phyloP scores from a whole-genome alignment of 35 echinoderm and acorn worm genomes.

The Apostichopus parvimensis region DNA sequence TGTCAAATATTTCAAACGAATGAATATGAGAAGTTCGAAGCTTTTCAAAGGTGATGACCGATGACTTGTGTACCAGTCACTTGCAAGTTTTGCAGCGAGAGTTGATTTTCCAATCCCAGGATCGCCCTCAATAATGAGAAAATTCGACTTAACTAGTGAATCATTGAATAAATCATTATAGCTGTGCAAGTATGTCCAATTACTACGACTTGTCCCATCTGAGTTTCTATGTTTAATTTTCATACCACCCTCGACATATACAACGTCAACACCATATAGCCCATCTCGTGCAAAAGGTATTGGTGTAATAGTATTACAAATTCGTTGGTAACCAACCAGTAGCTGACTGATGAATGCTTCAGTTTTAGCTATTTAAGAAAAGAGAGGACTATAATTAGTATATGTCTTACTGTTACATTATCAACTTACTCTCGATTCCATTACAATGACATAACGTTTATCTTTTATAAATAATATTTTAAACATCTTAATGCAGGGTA shows the following conservation, averaged over 20 bases:
- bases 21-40: background rate
- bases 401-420: too few relatives aligned
- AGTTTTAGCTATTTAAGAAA: background rate
- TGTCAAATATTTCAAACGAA: background rate
- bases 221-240: background rate
- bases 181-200: background rate
- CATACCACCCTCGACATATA: background rate
- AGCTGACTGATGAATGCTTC: too few relatives aligned
- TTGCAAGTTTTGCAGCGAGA: background rate
- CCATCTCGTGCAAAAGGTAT: background rate
- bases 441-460: too few relatives aligned
- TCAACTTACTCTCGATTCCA: too few relatives aligned
- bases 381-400: background rate
- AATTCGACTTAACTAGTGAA: background rate
- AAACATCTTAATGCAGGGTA: too few relatives aligned
- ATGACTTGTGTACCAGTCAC: constrained; percentile 7
- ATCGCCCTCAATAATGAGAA: background rate
- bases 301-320: background rate
- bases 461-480: too few relatives aligned
- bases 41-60: background rate
- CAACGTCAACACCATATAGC: background rate
- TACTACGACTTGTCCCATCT: background rate
- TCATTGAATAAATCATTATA: constrained; percentile 6
- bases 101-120: constrained; percentile 7
- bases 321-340: too few relatives aligned